A percentile compares a stretch with the other conserved stretches of the same genome.
Evolutionary conservation across 2,113 vertebrate genomes (phyloP).

Genomic region (Catagonus wagneri): DNA sequence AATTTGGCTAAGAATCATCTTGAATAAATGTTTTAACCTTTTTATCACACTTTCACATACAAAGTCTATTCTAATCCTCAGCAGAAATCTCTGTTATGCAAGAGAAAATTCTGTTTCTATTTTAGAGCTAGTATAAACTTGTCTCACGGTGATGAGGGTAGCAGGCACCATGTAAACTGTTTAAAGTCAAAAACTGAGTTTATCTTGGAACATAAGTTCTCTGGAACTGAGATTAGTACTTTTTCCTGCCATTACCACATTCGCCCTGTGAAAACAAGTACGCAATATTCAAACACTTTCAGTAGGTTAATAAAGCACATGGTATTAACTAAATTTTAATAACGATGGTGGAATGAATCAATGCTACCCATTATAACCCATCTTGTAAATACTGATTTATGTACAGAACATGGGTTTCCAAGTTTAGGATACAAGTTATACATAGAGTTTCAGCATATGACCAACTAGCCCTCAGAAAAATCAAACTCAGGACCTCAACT

Average conservation of each 20-base stretch:
- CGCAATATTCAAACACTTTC: background rate
- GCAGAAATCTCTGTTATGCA: constrained; percentile 1
- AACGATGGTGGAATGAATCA: background rate
- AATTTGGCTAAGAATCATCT: background rate
- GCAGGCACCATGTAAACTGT: background rate
- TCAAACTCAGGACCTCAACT: background rate
- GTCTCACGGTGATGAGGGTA: background rate
- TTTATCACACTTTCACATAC: background rate
- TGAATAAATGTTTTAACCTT: background rate
- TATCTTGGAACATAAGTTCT: background rate
- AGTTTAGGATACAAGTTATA: background rate
- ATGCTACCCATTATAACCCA: background rate
- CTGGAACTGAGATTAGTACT: background rate
- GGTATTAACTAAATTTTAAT: background rate
- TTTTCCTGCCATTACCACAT: background rate
- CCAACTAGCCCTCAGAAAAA: background rate
- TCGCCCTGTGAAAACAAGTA: background rate
- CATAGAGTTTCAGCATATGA: background rate
- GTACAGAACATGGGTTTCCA: background rate
- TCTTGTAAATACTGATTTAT: background rate
- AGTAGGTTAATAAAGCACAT: background rate
- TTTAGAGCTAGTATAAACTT: background rate
- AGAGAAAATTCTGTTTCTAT: background rate
- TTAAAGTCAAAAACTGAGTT: background rate
- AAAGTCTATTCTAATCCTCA: background rate